Conservation (phyloP, 2,888 invertebrate species). For the Noctuana brunneofusca region DNA sequence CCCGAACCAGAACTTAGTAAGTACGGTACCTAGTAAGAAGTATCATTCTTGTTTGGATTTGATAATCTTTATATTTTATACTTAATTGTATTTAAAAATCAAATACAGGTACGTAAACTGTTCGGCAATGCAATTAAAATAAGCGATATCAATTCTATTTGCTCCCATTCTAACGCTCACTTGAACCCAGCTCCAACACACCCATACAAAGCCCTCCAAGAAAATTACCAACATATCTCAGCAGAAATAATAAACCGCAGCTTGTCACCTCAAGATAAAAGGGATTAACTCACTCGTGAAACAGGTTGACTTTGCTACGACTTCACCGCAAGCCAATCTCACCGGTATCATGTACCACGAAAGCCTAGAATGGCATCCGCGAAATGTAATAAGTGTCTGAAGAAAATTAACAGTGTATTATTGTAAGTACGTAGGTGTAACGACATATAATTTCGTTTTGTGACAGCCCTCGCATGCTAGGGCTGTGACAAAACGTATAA, state of each 20-base stretch:
- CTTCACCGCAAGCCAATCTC: slow-evolving; percentile 7
- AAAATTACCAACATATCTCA: slow-evolving; percentile 66
- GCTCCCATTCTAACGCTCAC: slow-evolving; percentile 23
- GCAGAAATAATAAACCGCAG: slow-evolving; percentile 74
- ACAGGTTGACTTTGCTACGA: slow-evolving; percentile 59
- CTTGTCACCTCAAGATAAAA: slow-evolving; percentile 79
- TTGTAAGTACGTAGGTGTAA: slow-evolving; percentile 72
- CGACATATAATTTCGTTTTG: slow-evolving; percentile 77
- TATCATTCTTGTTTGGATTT: too few relatives aligned
- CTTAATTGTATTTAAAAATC: too few relatives aligned
- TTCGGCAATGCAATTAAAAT: slow-evolving; percentile 19
- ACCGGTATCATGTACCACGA: slow-evolving; percentile 38
- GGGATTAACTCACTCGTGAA: slow-evolving; percentile 71
- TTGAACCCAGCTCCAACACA: slow-evolving; percentile 13
- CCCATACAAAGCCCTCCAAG: slow-evolving; percentile 39
- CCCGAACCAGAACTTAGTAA: too few relatives aligned
- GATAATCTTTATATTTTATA: too few relatives aligned
- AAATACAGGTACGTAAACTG: not conserved
- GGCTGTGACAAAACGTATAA: slow-evolving; percentile 45
- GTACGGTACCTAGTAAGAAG: too few relatives aligned
- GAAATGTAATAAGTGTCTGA: slow-evolving; percentile 46
- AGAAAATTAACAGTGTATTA: slow-evolving; percentile 72
- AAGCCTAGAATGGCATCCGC: slow-evolving; percentile 38
- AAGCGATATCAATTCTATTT: slow-evolving; percentile 29
- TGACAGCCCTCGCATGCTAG: slow-evolving; percentile 66